These are phyloP conservation scores for Opisthograptis luteolata DNA, from an alignment of 2,888 invertebrate species.

Conservation along the genomic window DNA sequence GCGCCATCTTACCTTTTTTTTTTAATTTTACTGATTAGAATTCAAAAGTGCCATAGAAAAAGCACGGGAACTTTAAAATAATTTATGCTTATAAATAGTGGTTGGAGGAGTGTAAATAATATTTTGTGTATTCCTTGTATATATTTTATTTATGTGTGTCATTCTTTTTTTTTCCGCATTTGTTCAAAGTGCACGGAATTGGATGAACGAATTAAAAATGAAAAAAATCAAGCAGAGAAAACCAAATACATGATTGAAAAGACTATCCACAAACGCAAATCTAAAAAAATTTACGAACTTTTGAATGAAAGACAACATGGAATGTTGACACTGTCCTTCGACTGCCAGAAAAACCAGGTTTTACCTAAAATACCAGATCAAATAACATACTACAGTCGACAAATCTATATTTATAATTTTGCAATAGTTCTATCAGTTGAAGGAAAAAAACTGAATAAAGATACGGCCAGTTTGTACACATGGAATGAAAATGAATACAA, in stretches of 20 bases:
- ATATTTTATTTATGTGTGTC: too few relatives aligned
- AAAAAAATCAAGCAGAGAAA: background rate
- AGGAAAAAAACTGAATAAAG: constrained; percentile 30
- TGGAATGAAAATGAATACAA: constrained; percentile 40
- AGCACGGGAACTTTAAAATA: too few relatives aligned
- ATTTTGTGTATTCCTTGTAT: too few relatives aligned
- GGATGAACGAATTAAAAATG: background rate
- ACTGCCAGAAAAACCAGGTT: constrained; percentile 36
- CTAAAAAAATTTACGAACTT: background rate
- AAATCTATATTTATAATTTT: constrained; percentile 44
- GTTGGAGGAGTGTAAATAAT: too few relatives aligned
- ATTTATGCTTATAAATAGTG: too few relatives aligned
- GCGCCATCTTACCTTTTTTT: too few relatives aligned
- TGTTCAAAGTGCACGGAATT: background rate
- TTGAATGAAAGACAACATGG: background rate
- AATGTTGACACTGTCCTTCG: constrained; percentile 12
- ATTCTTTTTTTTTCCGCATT: too few relatives aligned
- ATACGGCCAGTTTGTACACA: constrained; percentile 35
- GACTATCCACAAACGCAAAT: background rate
- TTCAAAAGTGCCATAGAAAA: too few relatives aligned
- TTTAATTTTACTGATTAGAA: too few relatives aligned
- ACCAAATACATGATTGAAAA: background rate
- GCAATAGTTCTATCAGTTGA: constrained; percentile 27
- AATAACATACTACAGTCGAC: constrained; percentile 39
- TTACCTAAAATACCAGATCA: constrained; percentile 41